Conservation (phyloP, 2,797 vertebrate species). For the Premnoplex brunnescens region DNA sequence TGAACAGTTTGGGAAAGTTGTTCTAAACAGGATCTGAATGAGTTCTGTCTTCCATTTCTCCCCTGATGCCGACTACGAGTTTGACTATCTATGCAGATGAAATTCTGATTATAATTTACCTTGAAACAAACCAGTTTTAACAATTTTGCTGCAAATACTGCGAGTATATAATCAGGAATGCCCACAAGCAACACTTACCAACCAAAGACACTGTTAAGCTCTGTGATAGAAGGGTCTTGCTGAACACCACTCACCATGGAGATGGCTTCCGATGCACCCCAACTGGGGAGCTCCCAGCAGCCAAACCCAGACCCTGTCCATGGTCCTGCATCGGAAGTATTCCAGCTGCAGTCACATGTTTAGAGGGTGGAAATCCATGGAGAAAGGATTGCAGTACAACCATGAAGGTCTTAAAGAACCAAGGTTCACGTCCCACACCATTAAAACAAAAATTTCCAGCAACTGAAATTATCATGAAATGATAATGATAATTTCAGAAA, state of each 20-base stretch:
- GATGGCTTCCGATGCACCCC: accelerated
- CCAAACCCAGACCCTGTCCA: neutral
- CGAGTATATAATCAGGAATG: neutral
- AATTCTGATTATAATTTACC: neutral
- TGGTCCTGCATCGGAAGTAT: neutral
- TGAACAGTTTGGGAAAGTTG: neutral
- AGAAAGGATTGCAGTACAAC: neutral
- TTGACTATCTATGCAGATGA: neutral
- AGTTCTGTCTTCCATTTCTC: neutral
- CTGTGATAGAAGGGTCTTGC: neutral
- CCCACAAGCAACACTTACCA: neutral
- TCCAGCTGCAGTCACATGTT: neutral
- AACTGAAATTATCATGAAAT: neutral
- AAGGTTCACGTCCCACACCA: neutral
- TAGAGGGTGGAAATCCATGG: neutral
- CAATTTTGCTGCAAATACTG: neutral
- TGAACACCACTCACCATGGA: neutral
- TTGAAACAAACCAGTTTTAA: neutral
- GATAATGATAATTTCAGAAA: neutral
- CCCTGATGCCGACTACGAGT: neutral
- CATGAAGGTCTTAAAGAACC: neutral
- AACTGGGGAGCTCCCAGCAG: neutral
- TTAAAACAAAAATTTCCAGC: neutral
- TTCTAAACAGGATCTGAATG: neutral
- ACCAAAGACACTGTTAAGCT: neutral